Percentiles rank a stretch among this genome's conserved stretches.
Conservation (phyloP, 1,140 invertebrate genomes). For the Drosophila watanabei region DNA sequence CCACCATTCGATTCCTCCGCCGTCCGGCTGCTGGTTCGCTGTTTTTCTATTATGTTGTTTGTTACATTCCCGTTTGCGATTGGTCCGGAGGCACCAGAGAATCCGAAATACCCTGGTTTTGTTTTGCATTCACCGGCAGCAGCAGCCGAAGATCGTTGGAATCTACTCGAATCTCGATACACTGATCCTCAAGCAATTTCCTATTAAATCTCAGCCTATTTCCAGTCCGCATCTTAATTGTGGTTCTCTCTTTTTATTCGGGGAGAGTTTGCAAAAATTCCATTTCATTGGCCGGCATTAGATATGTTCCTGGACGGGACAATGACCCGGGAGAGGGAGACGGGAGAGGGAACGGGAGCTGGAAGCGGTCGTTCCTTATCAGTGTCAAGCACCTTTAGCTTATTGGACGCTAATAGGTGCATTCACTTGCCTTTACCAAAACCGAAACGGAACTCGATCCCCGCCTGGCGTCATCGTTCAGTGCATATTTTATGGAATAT, state of each 20-base stretch:
- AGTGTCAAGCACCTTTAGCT: constrained; percentile 37
- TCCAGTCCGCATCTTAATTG: neutral
- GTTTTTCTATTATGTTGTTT: neutral
- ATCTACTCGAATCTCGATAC: neutral
- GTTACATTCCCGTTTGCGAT: neutral
- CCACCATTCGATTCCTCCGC: neutral
- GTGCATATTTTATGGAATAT: neutral
- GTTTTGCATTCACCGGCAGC: neutral
- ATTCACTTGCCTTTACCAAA: constrained; percentile 46
- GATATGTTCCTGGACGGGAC: constrained; percentile 22
- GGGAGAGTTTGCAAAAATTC: constrained; percentile 12
- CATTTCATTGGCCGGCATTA: constrained; percentile 21
- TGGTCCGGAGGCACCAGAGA: neutral
- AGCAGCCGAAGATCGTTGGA: neutral
- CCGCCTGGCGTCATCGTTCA: constrained; percentile 3
- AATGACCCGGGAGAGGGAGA: constrained; percentile 14
- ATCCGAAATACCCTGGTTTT: neutral
- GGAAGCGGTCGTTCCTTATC: constrained; percentile 23
- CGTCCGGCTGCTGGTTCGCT: neutral
- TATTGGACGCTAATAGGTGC: constrained; percentile 51
- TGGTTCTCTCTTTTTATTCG: neutral
- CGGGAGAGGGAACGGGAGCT: neutral
- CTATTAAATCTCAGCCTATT: neutral
- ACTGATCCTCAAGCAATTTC: neutral
- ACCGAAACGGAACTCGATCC: constrained; percentile 45